Evolutionary conservation across 2,888 invertebrate genomes (phyloP).

Genomic region (Dynastes grantii): DNA sequence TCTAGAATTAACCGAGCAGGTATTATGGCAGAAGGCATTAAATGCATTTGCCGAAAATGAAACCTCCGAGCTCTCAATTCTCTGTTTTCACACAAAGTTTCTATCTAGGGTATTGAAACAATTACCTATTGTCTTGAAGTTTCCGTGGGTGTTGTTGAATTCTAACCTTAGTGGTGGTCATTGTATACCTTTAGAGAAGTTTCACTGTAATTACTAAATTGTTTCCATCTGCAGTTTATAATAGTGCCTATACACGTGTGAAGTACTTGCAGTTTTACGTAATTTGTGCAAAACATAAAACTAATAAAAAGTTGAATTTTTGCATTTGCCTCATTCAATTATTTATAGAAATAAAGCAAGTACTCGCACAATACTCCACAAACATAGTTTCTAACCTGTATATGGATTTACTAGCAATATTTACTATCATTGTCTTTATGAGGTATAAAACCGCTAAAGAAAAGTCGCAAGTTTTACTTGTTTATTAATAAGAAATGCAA

Average conservation of each 20-base stretch:
- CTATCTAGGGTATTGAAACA: constrained; percentile 33
- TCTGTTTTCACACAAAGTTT: constrained; percentile 27
- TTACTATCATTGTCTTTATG: too few species aligned
- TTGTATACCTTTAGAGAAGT: constrained; percentile 25
- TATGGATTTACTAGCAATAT: too few species aligned
- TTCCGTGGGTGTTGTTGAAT: constrained; percentile 23
- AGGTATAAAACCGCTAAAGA: too few species aligned
- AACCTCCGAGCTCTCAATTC: constrained; percentile 13
- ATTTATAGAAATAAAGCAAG: too few species aligned
- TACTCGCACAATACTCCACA: too few species aligned
- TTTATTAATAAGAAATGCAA: too few species aligned
- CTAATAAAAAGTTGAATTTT: too few species aligned
- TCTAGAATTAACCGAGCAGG: constrained; percentile 1
- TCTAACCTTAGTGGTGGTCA: background rate
- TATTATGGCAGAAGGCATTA: background rate
- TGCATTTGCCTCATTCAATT: too few species aligned
- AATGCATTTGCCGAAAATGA: constrained; percentile 20
- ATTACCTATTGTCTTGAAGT: constrained; percentile 35
- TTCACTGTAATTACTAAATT: constrained; percentile 28
- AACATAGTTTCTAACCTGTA: too few species aligned
- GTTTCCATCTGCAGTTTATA: background rate
- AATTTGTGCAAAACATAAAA: too few species aligned
- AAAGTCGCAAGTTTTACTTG: too few species aligned
- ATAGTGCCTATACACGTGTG: too few species aligned
- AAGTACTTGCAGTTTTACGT: background rate